Percentiles rank a stretch among this genome's conserved stretches.
Evolutionary conservation across 2,113 vertebrate genomes (phyloP).

Genomic region (Mesocricetus auratus): DNA sequence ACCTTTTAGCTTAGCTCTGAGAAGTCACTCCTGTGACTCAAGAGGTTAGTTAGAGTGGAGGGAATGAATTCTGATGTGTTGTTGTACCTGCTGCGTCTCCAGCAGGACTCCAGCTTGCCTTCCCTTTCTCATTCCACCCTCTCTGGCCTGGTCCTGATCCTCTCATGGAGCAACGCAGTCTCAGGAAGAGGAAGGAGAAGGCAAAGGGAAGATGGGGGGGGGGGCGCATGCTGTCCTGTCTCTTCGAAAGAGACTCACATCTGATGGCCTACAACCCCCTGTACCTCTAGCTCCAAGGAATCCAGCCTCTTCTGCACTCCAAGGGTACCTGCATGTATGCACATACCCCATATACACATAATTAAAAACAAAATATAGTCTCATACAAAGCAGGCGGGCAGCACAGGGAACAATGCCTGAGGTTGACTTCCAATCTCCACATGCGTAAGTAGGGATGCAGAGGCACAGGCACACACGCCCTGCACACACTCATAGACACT

Average conservation of each 20-base stretch:
- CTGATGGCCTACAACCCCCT: background rate
- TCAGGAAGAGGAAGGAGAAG: background rate
- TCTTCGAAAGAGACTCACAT: background rate
- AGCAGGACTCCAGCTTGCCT: background rate
- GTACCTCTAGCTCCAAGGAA: background rate
- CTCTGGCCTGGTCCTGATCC: background rate
- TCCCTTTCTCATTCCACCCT: background rate
- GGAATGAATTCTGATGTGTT: background rate
- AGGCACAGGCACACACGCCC: background rate
- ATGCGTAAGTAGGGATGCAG: background rate
- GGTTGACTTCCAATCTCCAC: too few relatives aligned
- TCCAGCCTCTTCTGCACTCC: background rate
- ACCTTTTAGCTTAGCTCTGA: constrained; percentile 52
- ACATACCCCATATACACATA: background rate
- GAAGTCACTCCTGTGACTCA: constrained; percentile 52
- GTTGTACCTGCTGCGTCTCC: background rate
- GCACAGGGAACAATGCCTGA: background rate
- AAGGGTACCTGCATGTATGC: background rate
- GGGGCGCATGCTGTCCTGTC: background rate
- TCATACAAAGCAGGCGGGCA: background rate
- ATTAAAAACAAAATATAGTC: background rate
- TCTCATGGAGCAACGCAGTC: background rate
- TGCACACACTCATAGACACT: background rate
- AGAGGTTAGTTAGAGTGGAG: constrained; percentile 53
- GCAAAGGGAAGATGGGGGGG: background rate